Evolutionary conservation across 2,888 invertebrate genomes (phyloP).

Genomic region (Drosophila lacicola): DNA sequence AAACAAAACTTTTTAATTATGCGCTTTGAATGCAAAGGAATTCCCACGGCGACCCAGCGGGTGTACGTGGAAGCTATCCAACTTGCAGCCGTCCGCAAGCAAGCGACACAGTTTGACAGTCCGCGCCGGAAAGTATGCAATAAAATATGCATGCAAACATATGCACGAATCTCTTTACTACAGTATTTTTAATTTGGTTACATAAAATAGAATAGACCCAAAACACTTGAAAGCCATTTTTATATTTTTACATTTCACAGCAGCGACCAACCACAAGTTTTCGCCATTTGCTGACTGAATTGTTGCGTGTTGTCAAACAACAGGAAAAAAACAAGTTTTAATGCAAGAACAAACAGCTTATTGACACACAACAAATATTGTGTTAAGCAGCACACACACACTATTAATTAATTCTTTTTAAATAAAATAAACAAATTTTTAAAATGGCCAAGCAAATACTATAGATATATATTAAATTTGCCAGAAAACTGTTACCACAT

Average conservation of each 20-base stretch:
- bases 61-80: not conserved
- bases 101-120: constrained; percentile 30
- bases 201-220: constrained; percentile 47
- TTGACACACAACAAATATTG: not conserved
- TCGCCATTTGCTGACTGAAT: not conserved
- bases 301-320: constrained; percentile 1
- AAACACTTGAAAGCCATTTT: constrained; percentile 34
- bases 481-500: not conserved
- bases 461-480: not conserved
- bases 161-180: constrained; percentile 29
- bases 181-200: constrained; percentile 43
- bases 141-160: constrained; percentile 65
- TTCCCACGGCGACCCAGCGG: constrained; percentile 35
- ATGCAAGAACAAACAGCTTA: constrained; percentile 7
- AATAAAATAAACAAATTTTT: too few relatives aligned
- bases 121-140: constrained; percentile 46
- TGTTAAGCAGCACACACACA: too few relatives aligned
- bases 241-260: constrained; percentile 13
- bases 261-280: constrained; percentile 1
- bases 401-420: not conserved
- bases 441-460: not conserved
- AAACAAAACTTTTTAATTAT: constrained; percentile 70
- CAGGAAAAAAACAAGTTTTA: constrained; percentile 10
- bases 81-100: constrained; percentile 8
- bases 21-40: constrained; percentile 53